Base-by-base conservation (phyloP, 2,888 invertebrate species). In the Scaptomyza polygonia region DNA sequence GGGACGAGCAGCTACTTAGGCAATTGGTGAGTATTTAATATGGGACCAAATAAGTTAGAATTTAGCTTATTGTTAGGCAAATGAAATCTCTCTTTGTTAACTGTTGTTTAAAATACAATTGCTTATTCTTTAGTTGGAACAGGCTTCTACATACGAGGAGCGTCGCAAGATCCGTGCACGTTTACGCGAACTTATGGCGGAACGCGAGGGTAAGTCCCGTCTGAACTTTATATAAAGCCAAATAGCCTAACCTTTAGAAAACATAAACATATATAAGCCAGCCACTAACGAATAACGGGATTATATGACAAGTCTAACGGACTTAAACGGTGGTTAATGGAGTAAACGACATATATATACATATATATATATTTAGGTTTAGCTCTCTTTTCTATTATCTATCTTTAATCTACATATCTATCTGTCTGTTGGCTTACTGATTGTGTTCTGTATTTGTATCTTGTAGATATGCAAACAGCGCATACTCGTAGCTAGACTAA, bases 111-210 rank as follows among this genome's bases (percentile, higher is more conserved):
- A 39, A 21, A 25, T 48, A 1, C 12, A 18, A 0, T 18, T 12
- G 12, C 5, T 30, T 49, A 6, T n/a, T 9, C 47, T 36, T 9
- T 92, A 97, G 97, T 94, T 97, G 93, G 96, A 96, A 92, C 94
- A 95, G 92, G 95, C 96, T 91, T 95, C 94, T 80, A 96, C 96
- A 91, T 97, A 96, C 96, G 97, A 97, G 92, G 96, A 96, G 92
- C 94, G 97, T 89, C 95, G 96, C 89, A 94, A 94, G 85, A 94
- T 97, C 90, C 94, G 97, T 91, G 95, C 95, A 88, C 94, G 96
- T 92, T 93, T 97, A 89, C 95, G 96, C 88, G 94, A 95, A 92
- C 94, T 97, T 90, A 95, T 97, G 95, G 96, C 96, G 88, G 96
- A 96, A 93, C 95, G 96, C 92, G 96, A 96, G 95, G 96, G 97